Evolutionary conservation across 1,140 invertebrate genomes (phyloP).

Genomic region (Heliconius congener): DNA sequence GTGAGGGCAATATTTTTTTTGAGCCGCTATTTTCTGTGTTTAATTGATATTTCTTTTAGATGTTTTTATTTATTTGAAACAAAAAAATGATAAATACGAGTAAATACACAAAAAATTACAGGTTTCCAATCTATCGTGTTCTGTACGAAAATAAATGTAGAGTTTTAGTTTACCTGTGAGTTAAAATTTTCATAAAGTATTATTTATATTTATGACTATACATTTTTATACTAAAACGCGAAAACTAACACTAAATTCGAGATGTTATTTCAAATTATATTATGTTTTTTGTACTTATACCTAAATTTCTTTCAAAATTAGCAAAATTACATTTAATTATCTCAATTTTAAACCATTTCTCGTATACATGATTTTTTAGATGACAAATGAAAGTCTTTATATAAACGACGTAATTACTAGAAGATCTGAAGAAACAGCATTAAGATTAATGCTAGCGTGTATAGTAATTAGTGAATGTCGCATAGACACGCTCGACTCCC

Average conservation of each 20-base stretch:
- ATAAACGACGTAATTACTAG: constrained; percentile 40
- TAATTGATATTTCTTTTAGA: neutral
- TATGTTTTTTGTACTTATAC: neutral
- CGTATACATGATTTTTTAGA: constrained; percentile 1
- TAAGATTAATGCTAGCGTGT: constrained; percentile 37
- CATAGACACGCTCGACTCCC: constrained; percentile 32
- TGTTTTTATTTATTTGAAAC: neutral
- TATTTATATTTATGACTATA: too few species aligned
- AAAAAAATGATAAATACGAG: neutral
- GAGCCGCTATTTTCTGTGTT: neutral
- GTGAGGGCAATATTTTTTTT: neutral
- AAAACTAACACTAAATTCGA: too few species aligned
- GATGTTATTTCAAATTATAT: too few species aligned
- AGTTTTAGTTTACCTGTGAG: too few species aligned
- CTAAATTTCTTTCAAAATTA: neutral
- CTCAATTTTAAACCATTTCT: neutral
- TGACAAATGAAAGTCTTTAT: constrained; percentile 29
- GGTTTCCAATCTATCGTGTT: too few species aligned
- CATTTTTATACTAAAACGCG: too few species aligned
- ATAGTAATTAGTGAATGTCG: constrained; percentile 43
- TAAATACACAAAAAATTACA: too few species aligned
- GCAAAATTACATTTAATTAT: neutral
- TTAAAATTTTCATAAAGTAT: too few species aligned
- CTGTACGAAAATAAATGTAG: too few species aligned
- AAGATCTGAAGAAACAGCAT: constrained; percentile 44